Conservation (phyloP, 1,140 invertebrate species). For the Brachionus paranguensis region DNA sequence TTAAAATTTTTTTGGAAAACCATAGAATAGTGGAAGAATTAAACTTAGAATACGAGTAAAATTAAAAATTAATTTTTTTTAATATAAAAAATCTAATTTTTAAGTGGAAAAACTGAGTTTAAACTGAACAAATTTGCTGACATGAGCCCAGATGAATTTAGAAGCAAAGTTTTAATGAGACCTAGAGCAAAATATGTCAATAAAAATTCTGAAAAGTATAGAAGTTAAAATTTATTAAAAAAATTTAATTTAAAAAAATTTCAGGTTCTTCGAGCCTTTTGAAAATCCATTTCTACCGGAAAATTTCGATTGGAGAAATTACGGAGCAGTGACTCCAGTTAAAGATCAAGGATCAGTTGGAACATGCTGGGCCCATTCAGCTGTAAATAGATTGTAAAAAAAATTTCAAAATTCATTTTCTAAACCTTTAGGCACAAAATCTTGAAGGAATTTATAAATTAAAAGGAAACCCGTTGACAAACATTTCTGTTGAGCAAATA, state of each 20-base stretch:
- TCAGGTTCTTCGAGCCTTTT: neutral
- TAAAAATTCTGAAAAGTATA: neutral
- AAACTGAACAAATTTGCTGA: constrained; percentile 47
- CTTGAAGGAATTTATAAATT: constrained; percentile 49
- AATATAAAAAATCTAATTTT: neutral
- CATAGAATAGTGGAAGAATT: constrained; percentile 43
- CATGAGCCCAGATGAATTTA: constrained; percentile 45
- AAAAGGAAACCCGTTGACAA: constrained; percentile 45
- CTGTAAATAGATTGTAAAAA: constrained; percentile 24
- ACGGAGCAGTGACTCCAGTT: constrained; percentile 54
- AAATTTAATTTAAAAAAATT: neutral
- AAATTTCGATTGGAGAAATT: constrained; percentile 47
- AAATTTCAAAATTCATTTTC: neutral
- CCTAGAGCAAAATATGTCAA: neutral
- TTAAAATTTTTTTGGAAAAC: constrained; percentile 44
- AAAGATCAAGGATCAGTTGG: constrained; percentile 55
- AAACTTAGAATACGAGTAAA: constrained; percentile 43
- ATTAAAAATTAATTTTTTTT: neutral
- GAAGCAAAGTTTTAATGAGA: constrained; percentile 45
- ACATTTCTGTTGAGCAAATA: constrained; percentile 50
- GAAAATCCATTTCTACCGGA: neutral
- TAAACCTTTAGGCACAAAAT: constrained; percentile 43
- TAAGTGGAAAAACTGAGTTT: constrained; percentile 40
- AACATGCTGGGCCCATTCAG: constrained; percentile 50
- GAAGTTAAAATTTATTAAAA: neutral